Conservation (phyloP, 2,113 vertebrate genomes). For the Phalacrocorax brasilianus region DNA sequence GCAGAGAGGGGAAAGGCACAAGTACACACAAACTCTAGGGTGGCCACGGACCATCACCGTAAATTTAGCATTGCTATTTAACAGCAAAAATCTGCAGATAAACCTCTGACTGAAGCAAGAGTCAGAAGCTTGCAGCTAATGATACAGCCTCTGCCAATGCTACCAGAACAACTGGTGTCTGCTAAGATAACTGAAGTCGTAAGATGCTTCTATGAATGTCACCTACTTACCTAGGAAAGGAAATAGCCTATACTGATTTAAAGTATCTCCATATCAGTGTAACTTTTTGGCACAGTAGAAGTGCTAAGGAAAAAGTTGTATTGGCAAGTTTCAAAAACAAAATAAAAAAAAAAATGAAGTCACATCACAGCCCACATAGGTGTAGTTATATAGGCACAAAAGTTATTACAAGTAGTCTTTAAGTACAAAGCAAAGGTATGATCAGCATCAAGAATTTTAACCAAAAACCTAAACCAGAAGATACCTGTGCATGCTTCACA, state of each 20-base stretch:
- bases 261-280: not conserved
- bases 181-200: not conserved
- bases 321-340: not conserved
- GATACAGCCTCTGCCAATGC: not conserved
- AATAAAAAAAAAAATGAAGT: not conserved
- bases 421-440: not conserved
- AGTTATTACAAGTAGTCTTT: not conserved
- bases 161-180: not conserved
- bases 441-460: not conserved
- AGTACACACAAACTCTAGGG: not conserved
- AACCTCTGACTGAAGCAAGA: not conserved
- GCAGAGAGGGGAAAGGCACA: not conserved
- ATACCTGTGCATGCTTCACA: fast-evolving
- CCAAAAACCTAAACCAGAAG: not conserved
- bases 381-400: not conserved
- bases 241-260: not conserved
- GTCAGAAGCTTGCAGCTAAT: not conserved
- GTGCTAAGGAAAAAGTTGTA: not conserved
- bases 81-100: not conserved
- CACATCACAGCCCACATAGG: not conserved
- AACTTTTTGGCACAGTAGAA: not conserved
- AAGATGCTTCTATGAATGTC: not conserved
- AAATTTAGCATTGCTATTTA: not conserved
- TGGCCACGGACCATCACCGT: not conserved
- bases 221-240: not conserved